These are phyloP conservation scores for Nymphalis polychloros DNA, from an alignment of 2,888 invertebrate species.

Conservation along the genomic window DNA sequence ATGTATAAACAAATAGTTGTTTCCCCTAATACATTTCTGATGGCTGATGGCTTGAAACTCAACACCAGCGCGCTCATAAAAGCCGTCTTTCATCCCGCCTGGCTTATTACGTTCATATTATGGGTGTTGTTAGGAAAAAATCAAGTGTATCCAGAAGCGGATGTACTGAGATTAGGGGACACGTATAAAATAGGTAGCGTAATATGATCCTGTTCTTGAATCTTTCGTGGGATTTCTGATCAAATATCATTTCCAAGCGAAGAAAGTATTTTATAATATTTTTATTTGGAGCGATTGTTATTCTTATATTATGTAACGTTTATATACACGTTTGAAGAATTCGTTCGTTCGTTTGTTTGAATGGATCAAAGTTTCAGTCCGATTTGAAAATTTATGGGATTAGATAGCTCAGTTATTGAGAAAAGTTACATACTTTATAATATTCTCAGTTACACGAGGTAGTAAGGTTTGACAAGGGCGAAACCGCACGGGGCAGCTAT, in stretches of 20 bases:
- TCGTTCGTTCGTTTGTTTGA: too few relatives aligned
- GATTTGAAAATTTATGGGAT: too few relatives aligned
- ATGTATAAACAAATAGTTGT: conserved; percentile 66
- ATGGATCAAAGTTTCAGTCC: too few relatives aligned
- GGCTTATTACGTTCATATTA: conserved; percentile 61
- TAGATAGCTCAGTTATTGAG: too few relatives aligned
- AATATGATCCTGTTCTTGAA: conserved; percentile 55
- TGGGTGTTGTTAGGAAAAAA: conserved; percentile 52
- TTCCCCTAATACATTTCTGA: conserved; percentile 43
- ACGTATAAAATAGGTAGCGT: conserved; percentile 64
- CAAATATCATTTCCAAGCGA: conserved; percentile 5
- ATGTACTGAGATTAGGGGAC: conserved; percentile 58
- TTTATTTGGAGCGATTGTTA: not conserved
- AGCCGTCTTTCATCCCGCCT: conserved; percentile 71
- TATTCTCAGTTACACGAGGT: too few relatives aligned
- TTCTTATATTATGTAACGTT: too few relatives aligned
- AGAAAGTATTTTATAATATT: not conserved
- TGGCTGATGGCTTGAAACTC: conserved; percentile 60
- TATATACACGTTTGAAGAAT: too few relatives aligned
- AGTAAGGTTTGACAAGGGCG: too few relatives aligned
- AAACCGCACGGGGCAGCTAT: too few relatives aligned
- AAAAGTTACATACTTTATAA: too few relatives aligned
- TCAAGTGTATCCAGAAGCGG: conserved; percentile 52
- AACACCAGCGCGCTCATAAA: conserved; percentile 67
- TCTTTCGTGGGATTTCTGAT: conserved; percentile 42